Evolutionary conservation across 2,888 invertebrate genomes (phyloP).

Genomic region (Melieria crassipennis): DNA sequence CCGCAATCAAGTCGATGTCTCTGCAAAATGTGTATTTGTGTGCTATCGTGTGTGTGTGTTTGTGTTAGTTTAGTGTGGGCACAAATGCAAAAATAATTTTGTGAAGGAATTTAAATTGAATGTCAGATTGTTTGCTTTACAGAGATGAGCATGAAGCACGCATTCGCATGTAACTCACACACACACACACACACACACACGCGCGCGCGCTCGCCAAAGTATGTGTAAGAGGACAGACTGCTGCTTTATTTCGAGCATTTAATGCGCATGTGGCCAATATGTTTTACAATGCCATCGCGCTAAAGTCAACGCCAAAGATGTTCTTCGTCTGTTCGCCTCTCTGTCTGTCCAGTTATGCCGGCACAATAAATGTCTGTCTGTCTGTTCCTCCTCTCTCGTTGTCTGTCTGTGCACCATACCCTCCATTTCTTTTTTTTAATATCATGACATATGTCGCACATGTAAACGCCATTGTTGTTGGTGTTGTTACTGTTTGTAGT

Average conservation of each 20-base stretch:
- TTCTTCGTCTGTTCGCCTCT: too few species aligned
- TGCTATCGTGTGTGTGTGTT: conserved; percentile 27
- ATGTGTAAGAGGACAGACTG: conserved; percentile 18
- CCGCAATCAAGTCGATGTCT: neutral
- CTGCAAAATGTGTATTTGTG: conserved; percentile 14
- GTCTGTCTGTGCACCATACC: too few species aligned
- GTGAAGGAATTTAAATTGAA: conserved; percentile 63
- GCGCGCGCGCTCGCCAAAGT: conserved; percentile 20
- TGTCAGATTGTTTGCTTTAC: conserved; percentile 62
- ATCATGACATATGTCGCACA: too few species aligned
- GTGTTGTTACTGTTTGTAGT: too few species aligned
- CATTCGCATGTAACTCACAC: conserved; percentile 34
- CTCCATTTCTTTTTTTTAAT: too few species aligned
- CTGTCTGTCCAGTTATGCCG: too few species aligned
- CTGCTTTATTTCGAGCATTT: conserved; percentile 26
- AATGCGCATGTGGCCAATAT: conserved; percentile 6
- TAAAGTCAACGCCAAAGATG: too few species aligned
- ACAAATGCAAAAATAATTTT: conserved; percentile 40
- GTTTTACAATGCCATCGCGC: too few species aligned
- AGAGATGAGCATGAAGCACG: conserved; percentile 28
- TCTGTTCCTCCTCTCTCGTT: too few species aligned
- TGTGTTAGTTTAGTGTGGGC: neutral
- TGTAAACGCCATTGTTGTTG: too few species aligned
- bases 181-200: conserved; percentile 34
- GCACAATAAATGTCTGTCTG: too few species aligned